Conservation (phyloP, 2,797 vertebrate species). For the Pitangus sulphuratus region DNA sequence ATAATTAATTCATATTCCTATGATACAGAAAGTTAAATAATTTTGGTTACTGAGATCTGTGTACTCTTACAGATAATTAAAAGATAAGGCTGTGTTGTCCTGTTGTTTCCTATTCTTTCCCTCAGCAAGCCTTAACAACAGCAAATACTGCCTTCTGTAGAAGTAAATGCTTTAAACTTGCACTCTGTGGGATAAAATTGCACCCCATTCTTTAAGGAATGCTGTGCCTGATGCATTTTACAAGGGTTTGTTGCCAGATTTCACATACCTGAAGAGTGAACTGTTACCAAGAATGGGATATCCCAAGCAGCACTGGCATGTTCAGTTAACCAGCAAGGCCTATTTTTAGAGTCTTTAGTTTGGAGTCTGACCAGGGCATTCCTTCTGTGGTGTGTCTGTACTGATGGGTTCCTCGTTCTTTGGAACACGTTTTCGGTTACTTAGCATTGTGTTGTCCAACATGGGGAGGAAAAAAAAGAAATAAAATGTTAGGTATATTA, state of each 20-base stretch:
- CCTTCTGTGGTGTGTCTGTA: background rate
- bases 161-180: background rate
- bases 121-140: background rate
- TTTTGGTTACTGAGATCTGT: background rate
- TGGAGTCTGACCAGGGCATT: constrained; percentile 27
- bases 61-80: background rate
- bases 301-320: background rate
- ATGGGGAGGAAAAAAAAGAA: background rate
- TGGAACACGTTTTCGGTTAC: background rate
- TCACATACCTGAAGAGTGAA: background rate
- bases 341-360: constrained; percentile 44
- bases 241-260: background rate
- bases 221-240: background rate
- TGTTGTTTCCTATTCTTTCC: background rate
- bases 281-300: constrained; percentile 35
- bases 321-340: background rate
- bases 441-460: background rate
- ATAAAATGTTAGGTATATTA: background rate
- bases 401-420: background rate
- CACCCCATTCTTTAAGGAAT: background rate
- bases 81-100: background rate
- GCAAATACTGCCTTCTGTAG: background rate
- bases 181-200: background rate
- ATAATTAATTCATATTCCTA: background rate
- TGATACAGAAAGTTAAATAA: background rate